These are phyloP conservation scores for Tapera naevia DNA, from an alignment of 2,797 vertebrate genomes.

Conservation along the genomic window DNA sequence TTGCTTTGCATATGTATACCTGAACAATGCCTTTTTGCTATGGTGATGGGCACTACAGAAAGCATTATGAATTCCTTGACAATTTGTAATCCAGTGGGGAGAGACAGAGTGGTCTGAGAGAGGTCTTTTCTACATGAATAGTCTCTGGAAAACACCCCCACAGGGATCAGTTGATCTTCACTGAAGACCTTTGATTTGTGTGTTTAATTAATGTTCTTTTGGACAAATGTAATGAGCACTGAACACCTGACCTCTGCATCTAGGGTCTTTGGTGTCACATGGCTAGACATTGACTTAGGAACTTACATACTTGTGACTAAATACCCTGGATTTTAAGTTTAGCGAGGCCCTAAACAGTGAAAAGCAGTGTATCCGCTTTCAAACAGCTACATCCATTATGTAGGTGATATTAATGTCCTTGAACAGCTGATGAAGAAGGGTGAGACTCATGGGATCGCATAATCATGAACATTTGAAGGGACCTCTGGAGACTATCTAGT, in stretches of 20 bases:
- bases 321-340: background rate
- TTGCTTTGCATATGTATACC: background rate
- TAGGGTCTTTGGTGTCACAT: background rate
- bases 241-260: background rate
- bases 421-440: background rate
- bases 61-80: background rate
- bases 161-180: background rate
- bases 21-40: background rate
- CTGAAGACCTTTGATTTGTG: background rate
- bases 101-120: background rate
- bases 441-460: background rate
- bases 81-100: background rate
- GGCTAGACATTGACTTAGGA: background rate
- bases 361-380: background rate
- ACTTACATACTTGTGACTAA: background rate
- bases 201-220: background rate
- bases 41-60: background rate
- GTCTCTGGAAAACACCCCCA: background rate
- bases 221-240: background rate
- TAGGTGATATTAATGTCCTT: background rate
- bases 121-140: background rate
- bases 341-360: too few species aligned
- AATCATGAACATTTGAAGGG: background rate
- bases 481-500: background rate
- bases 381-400: background rate